These are phyloP conservation scores for Pyrrhosoma nymphula DNA, from an alignment of 2,888 invertebrate genomes.

Conservation along the genomic window DNA sequence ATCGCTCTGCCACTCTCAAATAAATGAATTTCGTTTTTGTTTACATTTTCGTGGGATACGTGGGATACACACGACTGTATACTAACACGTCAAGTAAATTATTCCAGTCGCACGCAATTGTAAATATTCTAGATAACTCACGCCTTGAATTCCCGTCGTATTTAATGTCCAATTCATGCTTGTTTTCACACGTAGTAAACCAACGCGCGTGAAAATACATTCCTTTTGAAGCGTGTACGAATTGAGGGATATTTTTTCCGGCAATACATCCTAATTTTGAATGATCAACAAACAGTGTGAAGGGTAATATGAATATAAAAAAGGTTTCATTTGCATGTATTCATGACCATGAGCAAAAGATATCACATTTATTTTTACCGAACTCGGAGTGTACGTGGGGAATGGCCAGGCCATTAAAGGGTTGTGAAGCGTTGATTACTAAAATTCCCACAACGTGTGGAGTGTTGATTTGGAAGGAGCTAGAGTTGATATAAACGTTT, in stretches of 20 bases:
- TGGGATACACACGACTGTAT: background rate
- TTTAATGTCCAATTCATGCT: background rate
- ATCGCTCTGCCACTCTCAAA: no score
- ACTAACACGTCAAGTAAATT: background rate
- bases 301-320: background rate
- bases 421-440: slow-evolving; percentile 5
- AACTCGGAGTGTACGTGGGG: background rate
- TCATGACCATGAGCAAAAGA: background rate
- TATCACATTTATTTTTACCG: background rate
- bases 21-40: no score
- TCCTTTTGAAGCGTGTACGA: background rate
- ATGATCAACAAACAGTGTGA: background rate
- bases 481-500: no score
- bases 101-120: background rate
- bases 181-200: background rate
- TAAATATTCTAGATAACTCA: background rate
- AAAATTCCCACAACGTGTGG: background rate
- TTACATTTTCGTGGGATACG: background rate
- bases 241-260: background rate
- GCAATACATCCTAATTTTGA: background rate
- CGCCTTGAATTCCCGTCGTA: background rate
- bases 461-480: background rate
- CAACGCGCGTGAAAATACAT: background rate
- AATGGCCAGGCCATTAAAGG: background rate
- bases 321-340: background rate